Evolutionary conservation across 2,888 invertebrate genomes (phyloP), one percentile per base, ranked within the genome.

Genomic region (Drosophila aldrichi): DNA sequence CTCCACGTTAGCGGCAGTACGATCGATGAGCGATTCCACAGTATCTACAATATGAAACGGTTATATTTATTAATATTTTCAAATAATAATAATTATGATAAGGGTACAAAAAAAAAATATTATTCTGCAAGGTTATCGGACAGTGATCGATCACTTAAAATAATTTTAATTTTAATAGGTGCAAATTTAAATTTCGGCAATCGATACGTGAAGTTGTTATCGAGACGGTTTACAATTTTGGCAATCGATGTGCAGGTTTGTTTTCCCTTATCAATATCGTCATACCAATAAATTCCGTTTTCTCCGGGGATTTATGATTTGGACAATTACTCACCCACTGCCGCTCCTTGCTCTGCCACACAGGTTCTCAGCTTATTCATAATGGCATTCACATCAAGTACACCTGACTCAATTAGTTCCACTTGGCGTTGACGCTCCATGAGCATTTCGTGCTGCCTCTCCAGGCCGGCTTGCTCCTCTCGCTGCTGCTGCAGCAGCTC

Each of bases 371-470:
- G 93, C 51, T 96, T 96, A 64, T 95, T 94, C 96, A 97, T 97
- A 72, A 97, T 96, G 92, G 96, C 95, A 92, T 96, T 96, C 8
- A 97, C 96, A 92, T 97, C 97, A 69, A 97, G 92, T 58, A 97
- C 95, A 91, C 97, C 96, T 0, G 95, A 95, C 92, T 98, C 98
- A 55, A 98, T 96, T 91, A 96, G 95, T 82, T 95, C 95, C 75
- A 98, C 95, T 90, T 96, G 95, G 12, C 96, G 95, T 89, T 97
- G 97, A 55, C 96, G 95, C 84, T 98, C 98, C 41, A 96, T 85
- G 63, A 97, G 92, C 94, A 98, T 94, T 74, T 96, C 96, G 71
- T 96, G 96, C 91, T 97, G 96, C 90, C 97, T 97, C 86, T 96
- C 95, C 46, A 96, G 93, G 16, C 78, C 81, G 12, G 89, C 88